Evolutionary conservation across 2,797 vertebrate species (phyloP).

Genomic region (Sphenopsis melanotis): DNA sequence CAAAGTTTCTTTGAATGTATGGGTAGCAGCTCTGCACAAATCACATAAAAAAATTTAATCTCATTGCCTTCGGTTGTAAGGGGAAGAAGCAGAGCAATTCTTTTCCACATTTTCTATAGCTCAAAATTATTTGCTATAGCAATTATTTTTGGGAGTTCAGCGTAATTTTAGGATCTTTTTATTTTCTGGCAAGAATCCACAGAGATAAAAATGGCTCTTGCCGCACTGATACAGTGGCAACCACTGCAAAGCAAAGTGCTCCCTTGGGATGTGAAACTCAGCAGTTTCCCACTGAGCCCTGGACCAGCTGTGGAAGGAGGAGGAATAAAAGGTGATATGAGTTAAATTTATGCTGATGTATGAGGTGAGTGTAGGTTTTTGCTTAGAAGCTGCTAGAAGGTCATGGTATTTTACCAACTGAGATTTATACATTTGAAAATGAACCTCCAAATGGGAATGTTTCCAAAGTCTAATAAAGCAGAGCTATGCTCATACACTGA

Average conservation of each 20-base stretch:
- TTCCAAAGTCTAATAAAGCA: constrained; percentile 80
- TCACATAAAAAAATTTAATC: not conserved
- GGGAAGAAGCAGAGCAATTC: not conserved
- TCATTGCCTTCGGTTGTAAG: not conserved
- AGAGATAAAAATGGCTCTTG: constrained; percentile 20
- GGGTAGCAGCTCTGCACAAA: not conserved
- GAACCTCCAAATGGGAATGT: constrained; percentile 73
- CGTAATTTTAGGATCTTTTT: not conserved
- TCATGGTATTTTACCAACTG: constrained; percentile 74
- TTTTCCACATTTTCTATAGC: not conserved
- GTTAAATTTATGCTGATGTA: constrained; percentile 68
- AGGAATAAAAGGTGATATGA: constrained; percentile 62
- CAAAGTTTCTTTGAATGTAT: not conserved
- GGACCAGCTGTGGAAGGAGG: constrained; percentile 11
- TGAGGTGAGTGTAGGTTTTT: constrained; percentile 65
- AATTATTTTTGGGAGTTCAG: constrained; percentile 16
- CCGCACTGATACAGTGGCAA: constrained; percentile 4
- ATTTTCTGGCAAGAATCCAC: not conserved
- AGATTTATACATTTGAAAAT: constrained; percentile 73
- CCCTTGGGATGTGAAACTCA: constrained; percentile 22
- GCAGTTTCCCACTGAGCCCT: constrained; percentile 41
- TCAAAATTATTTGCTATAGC: not conserved
- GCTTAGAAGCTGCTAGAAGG: constrained; percentile 71
- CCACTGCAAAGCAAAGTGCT: constrained; percentile 15
- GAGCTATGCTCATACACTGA: constrained; percentile 72